Percentiles rank a stretch among this genome's conserved stretches.
phyloP scores from a whole-genome alignment of 2,797 vertebrate species.

The Glossophaga mutica region DNA sequence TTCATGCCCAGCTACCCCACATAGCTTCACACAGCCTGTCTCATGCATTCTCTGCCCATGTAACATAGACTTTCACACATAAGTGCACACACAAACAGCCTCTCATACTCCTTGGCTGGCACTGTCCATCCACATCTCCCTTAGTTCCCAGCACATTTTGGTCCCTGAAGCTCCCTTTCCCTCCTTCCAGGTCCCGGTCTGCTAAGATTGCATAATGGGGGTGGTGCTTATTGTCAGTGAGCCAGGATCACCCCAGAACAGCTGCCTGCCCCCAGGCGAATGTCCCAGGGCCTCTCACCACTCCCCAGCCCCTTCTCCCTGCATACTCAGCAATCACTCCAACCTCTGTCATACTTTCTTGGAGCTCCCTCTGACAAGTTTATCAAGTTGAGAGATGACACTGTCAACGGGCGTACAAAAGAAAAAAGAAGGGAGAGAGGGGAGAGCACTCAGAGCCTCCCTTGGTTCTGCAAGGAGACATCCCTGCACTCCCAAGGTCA shows the following conservation, averaged over 20 bases:
- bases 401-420: conserved; percentile 64
- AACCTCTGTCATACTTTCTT: neutral
- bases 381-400: conserved; percentile 77
- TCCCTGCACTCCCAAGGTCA: conserved; percentile 75
- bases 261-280: conserved; percentile 20
- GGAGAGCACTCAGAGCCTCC: neutral
- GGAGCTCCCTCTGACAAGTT: conserved; percentile 39
- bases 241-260: neutral
- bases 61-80: too few relatives aligned
- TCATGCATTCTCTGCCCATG: rapidly evolving
- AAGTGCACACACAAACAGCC: neutral
- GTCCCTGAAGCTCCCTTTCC: neutral
- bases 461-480: conserved; percentile 71
- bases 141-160: neutral
- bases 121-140: neutral
- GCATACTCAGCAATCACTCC: conserved; percentile 30
- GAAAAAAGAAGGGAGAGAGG: neutral
- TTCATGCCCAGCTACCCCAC: rapidly evolving
- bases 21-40: rapidly evolving
- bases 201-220: neutral
- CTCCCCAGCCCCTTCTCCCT: neutral
- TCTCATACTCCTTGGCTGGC: neutral
- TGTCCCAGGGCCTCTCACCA: neutral
- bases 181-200: neutral
- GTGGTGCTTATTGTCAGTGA: neutral